Evolutionary conservation across 2,113 vertebrate species (phyloP), one percentile per base, ranked within the genome.

Genomic region (Scalopus aquaticus): DNA sequence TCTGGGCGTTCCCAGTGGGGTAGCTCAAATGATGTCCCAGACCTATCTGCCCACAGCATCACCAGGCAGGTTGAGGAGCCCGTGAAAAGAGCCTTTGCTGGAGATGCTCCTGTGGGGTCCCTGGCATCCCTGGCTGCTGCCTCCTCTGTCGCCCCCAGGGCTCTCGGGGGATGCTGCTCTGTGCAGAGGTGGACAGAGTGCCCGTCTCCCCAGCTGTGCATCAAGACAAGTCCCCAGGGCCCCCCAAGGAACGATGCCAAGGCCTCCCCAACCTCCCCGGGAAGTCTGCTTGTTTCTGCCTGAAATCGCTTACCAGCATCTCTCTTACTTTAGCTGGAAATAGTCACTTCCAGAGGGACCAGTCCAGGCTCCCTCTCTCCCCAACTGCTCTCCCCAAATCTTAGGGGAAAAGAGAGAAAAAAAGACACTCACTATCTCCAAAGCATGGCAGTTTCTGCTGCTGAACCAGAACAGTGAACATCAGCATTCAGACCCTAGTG

Each of bases 281-380:
- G 37, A 81, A 92, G 81, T 2, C 67, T 28, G 12, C 39, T 44
- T 28, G n/a, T 44, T 72, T 49, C 73, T 88, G 82, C 72, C 64
- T 88, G 42, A 8, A 26, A 32, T 83, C 28, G 80, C 60, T 90
- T 74, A 26, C 15, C 88, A 70, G 49, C 74, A 44, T 70, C 85
- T 78, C 60, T 78, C 62, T 32, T 26, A 64, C n/a, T 65, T 70
- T 15, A 60, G 79, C 88, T 90, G 74, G 91, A 87, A 92, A 87
- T 17, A 89, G 49, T 76, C 46, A 26, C 62, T 79, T 81, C 51
- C 51, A 74, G 16, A 1, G 24, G 73, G 70, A 67, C 65, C 37
- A 30, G 13, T n/a, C 54, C 49, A 46, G 76, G 35, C 39, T 94
- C 51, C 44, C 19, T 49, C 64, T 58, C n/a, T 84, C 44, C 44